phyloP scores from a whole-genome alignment of 1,140 invertebrate species.

The Trachelipus rathkii region DNA sequence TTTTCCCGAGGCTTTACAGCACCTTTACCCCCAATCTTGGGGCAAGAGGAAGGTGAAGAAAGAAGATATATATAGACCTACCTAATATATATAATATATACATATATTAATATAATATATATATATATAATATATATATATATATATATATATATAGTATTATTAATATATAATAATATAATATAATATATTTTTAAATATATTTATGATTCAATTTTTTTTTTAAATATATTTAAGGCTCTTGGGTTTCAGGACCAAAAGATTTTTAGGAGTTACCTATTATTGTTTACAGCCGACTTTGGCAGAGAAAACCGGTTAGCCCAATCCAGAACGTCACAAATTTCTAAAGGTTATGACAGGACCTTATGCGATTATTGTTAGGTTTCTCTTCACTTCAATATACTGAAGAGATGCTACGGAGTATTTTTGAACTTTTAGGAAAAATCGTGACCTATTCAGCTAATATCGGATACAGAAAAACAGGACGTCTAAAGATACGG shows the following conservation, averaged over 20 bases:
- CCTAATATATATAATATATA: too few relatives aligned
- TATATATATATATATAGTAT: too few relatives aligned
- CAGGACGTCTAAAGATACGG: constrained; percentile 94
- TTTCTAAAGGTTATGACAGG: constrained; percentile 59
- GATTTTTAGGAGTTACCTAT: constrained; percentile 94
- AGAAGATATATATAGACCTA: too few relatives aligned
- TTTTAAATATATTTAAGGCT: constrained; percentile 66
- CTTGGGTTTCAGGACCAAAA: constrained; percentile 93
- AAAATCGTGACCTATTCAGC: constrained; percentile 95
- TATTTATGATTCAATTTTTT: too few relatives aligned
- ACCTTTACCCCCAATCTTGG: too few relatives aligned
- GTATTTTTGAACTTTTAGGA: constrained; percentile 99
- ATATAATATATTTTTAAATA: constrained; percentile 18
- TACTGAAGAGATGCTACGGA: constrained; percentile 95
- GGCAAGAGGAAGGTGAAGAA: too few relatives aligned
- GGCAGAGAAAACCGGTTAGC: constrained; percentile 94
- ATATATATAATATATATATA: too few relatives aligned
- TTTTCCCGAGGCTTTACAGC: too few relatives aligned
- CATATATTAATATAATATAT: too few relatives aligned
- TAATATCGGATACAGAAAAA: constrained; percentile 93
- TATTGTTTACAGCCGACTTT: constrained; percentile 90
- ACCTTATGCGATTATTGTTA: constrained; percentile 93
- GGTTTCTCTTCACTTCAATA: constrained; percentile 97
- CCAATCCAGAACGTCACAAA: constrained; percentile 37
- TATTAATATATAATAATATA: too few relatives aligned